A percentile compares a stretch with the other conserved stretches of the same genome.
phyloP scores from a whole-genome alignment of 2,797 vertebrate species.

The Falco peregrinus region DNA sequence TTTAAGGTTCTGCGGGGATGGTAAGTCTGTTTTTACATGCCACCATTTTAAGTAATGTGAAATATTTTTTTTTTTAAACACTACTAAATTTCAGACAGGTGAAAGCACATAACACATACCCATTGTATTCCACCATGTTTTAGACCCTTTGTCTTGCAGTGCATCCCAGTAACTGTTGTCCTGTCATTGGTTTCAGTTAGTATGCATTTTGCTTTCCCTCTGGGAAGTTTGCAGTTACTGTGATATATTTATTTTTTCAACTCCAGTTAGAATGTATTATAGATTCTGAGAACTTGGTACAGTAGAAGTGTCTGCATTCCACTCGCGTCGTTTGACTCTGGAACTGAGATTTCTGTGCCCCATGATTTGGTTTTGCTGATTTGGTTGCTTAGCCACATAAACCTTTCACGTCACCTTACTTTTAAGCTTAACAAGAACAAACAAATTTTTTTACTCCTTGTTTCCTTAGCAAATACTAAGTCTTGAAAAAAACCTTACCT shows the following conservation, averaged over 20 bases:
- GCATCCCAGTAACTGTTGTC: not conserved
- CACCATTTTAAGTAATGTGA: not conserved
- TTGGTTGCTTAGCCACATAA: not conserved
- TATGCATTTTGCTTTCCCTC: not conserved
- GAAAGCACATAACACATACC: not conserved
- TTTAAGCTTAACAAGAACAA: not conserved
- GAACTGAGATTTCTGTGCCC: not conserved
- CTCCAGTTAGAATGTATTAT: slow-evolving; percentile 7
- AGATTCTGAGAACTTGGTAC: slow-evolving; percentile 8
- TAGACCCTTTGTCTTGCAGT: not conserved
- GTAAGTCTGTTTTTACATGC: slow-evolving; percentile 76
- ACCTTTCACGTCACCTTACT: not conserved
- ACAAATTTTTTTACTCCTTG: not conserved
- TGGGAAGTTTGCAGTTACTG: not conserved
- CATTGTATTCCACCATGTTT: not conserved
- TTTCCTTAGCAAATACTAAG: slow-evolving; percentile 3
- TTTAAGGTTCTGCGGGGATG: slow-evolving; percentile 87
- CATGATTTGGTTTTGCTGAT: not conserved
- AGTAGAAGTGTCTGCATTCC: not conserved
- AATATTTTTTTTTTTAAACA: not conserved
- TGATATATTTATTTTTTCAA: not conserved
- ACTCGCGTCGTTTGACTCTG: not conserved
- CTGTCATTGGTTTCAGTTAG: not conserved
- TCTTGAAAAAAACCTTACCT: not conserved
- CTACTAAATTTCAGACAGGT: not conserved